These are phyloP conservation scores for Gavia stellata DNA, from an alignment of 2,113 vertebrate genomes.

Conservation along the genomic window DNA sequence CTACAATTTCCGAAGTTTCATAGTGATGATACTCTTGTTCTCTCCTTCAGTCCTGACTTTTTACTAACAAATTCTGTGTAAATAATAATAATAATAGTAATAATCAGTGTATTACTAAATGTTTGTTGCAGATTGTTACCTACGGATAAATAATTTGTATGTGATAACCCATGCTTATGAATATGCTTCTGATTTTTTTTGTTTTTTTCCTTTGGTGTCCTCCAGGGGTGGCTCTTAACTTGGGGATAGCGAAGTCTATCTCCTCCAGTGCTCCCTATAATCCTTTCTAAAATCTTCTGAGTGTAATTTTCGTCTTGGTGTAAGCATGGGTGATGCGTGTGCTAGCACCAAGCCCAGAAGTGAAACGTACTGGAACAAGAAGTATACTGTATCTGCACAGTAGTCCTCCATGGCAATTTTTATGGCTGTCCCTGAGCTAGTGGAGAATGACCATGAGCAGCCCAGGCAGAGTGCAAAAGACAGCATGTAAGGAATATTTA, in stretches of 20 bases:
- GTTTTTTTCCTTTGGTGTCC: background rate
- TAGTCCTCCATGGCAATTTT: background rate
- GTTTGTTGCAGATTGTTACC: background rate
- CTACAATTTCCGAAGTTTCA: background rate
- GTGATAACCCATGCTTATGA: background rate
- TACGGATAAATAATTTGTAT: background rate
- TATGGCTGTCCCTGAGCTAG: background rate
- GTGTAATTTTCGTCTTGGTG: background rate
- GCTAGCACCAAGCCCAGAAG: background rate
- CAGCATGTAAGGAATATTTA: background rate
- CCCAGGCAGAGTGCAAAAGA: background rate
- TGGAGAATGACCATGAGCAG: background rate
- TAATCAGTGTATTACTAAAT: background rate
- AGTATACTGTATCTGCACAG: rapidly evolving
- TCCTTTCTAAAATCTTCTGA: background rate
- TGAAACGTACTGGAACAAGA: rapidly evolving
- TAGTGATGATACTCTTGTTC: background rate
- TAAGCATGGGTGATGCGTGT: too few species aligned
- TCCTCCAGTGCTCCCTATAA: background rate
- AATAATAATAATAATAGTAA: background rate
- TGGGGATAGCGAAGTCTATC: background rate
- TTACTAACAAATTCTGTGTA: background rate
- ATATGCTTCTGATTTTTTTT: background rate
- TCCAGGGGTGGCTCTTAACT: background rate
- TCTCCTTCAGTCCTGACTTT: background rate